Evolutionary conservation across 2,888 invertebrate species (phyloP).

Genomic region (Aplocera efformata): DNA sequence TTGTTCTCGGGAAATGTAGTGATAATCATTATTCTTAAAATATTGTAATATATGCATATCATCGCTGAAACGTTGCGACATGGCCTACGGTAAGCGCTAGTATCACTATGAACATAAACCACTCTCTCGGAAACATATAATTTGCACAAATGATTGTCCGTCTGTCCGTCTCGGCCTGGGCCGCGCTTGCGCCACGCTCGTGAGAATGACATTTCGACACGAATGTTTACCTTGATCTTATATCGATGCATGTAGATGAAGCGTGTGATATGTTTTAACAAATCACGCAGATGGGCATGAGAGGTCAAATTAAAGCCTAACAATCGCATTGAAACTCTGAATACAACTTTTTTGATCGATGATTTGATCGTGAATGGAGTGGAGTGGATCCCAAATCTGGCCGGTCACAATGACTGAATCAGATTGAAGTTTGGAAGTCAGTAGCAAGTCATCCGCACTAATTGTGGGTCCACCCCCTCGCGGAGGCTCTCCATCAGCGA

Average conservation of each 20-base stretch:
- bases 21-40: too few relatives aligned
- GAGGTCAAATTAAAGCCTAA: conserved; percentile 4
- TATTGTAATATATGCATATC: too few relatives aligned
- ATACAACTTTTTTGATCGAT: background rate
- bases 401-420: conserved; percentile 3
- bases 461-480: conserved; percentile 4
- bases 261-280: conserved; percentile 1
- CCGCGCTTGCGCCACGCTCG: conserved; percentile 14
- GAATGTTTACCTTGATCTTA: conserved; percentile 10
- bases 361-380: background rate
- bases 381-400: background rate
- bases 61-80: background rate
- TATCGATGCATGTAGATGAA: conserved; percentile 6
- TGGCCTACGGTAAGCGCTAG: conserved; percentile 8
- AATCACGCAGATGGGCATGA: background rate
- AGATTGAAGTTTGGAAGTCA: background rate
- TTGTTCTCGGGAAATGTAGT: too few relatives aligned
- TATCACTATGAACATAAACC: conserved; percentile 16
- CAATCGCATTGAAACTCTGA: background rate
- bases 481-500: conserved; percentile 1
- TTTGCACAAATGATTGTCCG: conserved; percentile 61
- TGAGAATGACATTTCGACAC: conserved; percentile 18
- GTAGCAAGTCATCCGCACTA: conserved; percentile 17
- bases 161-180: conserved; percentile 17
- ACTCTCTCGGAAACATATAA: conserved; percentile 36